Conservation (phyloP, 92 coral and sea anemone species). For the Zoanthus sansibaricus region DNA sequence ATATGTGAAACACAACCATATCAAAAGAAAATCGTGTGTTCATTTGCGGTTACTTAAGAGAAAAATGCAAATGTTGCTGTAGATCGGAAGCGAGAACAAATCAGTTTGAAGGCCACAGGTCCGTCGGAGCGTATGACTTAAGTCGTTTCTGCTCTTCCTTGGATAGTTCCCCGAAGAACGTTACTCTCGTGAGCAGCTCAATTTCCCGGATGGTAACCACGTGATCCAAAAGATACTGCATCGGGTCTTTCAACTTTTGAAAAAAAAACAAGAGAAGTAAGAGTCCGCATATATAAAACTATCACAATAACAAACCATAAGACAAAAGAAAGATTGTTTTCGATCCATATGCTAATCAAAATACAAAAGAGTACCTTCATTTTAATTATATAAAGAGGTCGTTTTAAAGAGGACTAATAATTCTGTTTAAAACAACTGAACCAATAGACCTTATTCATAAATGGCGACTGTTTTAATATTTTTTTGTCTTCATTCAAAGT, state of each 20-base stretch:
- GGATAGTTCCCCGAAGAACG: constrained; percentile 25
- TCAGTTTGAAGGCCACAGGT: constrained; percentile 28
- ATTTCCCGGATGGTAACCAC: constrained; percentile 49
- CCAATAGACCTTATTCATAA: no score
- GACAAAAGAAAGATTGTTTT: no score
- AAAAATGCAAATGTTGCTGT: not conserved
- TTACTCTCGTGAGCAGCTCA: constrained; percentile 33
- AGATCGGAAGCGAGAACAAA: not conserved
- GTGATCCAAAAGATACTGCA: constrained; percentile 30
- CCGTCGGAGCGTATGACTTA: constrained; percentile 30
- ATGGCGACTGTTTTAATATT: no score
- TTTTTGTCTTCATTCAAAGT: no score
- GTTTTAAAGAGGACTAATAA: no score
- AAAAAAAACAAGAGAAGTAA: not conserved
- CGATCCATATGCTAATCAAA: no score
- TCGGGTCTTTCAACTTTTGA: constrained; percentile 12
- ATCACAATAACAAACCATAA: not conserved
- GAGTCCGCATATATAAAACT: not conserved
- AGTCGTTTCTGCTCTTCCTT: constrained; percentile 20
- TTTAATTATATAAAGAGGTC: not conserved
- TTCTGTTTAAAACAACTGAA: no score
- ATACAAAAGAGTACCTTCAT: not conserved
- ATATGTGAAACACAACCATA: no score
- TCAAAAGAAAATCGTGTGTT: no score
- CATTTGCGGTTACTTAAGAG: not conserved